Percentiles rank a stretch among this genome's conserved stretches.
phyloP scores from a whole-genome alignment of 2,797 vertebrate species.

The Sebastes steindachneri region DNA sequence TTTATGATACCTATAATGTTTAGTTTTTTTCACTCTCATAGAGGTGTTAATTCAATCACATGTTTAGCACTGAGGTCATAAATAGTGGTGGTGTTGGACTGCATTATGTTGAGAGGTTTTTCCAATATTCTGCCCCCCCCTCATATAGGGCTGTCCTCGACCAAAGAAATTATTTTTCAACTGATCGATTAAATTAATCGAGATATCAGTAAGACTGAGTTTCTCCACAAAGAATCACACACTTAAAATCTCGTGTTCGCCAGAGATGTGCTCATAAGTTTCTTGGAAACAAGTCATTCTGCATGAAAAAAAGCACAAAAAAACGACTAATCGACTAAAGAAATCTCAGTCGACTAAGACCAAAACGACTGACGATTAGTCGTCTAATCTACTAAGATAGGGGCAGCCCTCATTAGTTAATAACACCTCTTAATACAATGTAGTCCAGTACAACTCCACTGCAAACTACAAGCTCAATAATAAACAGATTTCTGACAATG shows the following conservation, averaged over 20 bases:
- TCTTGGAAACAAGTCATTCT: no score
- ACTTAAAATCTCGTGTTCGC: no score
- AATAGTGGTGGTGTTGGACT: not conserved
- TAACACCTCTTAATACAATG: not conserved
- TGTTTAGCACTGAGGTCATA: not conserved
- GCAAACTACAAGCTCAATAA: not conserved
- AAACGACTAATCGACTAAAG: no score
- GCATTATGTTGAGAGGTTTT: not conserved
- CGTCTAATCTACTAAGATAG: no score
- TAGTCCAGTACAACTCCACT: not conserved
- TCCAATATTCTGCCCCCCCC: not conserved
- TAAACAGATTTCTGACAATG: not conserved
- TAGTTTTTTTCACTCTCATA: not conserved
- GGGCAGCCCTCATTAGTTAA: not conserved
- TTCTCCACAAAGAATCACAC: no score
- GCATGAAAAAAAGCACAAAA: no score
- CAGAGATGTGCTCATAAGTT: no score
- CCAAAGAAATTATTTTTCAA: no score
- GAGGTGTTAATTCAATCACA: not conserved
- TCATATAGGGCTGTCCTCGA: not conserved
- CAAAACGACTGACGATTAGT: no score
- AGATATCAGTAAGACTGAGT: no score
- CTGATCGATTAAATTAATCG: no score
- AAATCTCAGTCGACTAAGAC: no score
- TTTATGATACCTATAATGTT: not conserved